Percentiles rank a stretch among this genome's conserved stretches.
Evolutionary conservation across 2,113 vertebrate genomes (phyloP).

Genomic region (Pontoporia blainvillei): DNA sequence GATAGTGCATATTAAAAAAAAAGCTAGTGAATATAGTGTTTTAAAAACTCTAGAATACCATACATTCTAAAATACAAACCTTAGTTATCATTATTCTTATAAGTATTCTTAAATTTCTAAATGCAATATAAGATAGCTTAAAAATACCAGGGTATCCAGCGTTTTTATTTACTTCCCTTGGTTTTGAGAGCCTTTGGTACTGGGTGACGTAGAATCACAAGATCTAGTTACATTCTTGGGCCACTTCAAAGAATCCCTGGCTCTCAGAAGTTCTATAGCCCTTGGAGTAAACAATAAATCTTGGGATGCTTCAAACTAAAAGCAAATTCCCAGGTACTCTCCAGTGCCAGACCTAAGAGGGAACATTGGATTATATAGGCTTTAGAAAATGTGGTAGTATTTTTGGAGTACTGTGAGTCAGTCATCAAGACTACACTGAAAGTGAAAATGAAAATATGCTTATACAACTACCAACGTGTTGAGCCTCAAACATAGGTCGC

Average conservation of each 20-base stretch:
- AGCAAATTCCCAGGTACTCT: not conserved
- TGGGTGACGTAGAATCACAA: not conserved
- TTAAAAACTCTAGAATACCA: not conserved
- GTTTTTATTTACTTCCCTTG: not conserved
- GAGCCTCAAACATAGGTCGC: not conserved
- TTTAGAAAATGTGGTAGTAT: not conserved
- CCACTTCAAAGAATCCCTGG: not conserved
- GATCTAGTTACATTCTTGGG: not conserved
- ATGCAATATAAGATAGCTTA: not conserved
- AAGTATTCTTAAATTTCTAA: not conserved
- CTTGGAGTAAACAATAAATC: not conserved
- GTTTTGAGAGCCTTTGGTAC: not conserved
- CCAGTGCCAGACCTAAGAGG: not conserved
- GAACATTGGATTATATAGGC: not conserved
- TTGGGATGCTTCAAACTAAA: not conserved
- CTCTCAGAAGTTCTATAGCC: not conserved
- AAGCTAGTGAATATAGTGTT: too few relatives aligned
- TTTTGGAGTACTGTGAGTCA: not conserved
- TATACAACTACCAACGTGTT: not conserved
- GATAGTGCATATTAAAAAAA: not conserved
- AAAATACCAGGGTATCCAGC: not conserved
- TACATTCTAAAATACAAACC: not conserved
- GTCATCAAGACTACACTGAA: not conserved
- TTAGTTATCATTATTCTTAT: not conserved
- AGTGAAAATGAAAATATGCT: slow-evolving; percentile 21